Base-by-base conservation (phyloP, 2,113 vertebrate genomes). In the Perca schrenkii region DNA sequence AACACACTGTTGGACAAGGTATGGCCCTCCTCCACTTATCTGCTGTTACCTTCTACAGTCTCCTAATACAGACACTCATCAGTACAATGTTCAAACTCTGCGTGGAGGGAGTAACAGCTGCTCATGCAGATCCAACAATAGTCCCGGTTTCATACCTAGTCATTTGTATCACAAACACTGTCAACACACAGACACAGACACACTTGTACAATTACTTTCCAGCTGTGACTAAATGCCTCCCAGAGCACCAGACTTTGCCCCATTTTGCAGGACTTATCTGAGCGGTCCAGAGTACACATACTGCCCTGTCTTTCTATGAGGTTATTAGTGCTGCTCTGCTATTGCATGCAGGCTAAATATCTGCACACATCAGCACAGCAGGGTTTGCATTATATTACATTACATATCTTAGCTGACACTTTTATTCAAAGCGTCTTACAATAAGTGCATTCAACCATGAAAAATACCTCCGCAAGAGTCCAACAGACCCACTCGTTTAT, bases 1-100 rank as follows among this genome's bases (percentile, higher is more conserved):
- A 98, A 99, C 60, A 91, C 95, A 8, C 89, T 99, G 74, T 56
- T 97, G 92, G 93, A 96, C 73, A 98, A 98, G 96, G 98, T 99
- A 88, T 94, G 73, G 15, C 46, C 47, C 52, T 47, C 12, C 63
- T 77, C 57, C 16, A 1, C 1, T 64, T 5, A 57, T 28, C 40
- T 69, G 15, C 17, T 25, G 21, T 36, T 22, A 60, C 2, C n/a
- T 52, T 2, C 40, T 15, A 11, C 17, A 21, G 34, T 49, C 54
- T 46, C 28, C 28, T 31, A 34, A 52, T 34, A 12, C 21, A 60
- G 25, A n/a, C 54, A 34, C 17, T 19, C 22, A 15, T 57, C 13
- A 40, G 74, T 17, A 13, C 1, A 57, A 57, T 49, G 34, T 58
- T 21, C 75, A 58, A 31, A n/a, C 21, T 54, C 8, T 8, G 31